A percentile compares a stretch with the other conserved stretches of the same genome.
These are phyloP conservation scores for Upupa epops DNA, from an alignment of 2,113 vertebrate genomes.

Conservation along the genomic window DNA sequence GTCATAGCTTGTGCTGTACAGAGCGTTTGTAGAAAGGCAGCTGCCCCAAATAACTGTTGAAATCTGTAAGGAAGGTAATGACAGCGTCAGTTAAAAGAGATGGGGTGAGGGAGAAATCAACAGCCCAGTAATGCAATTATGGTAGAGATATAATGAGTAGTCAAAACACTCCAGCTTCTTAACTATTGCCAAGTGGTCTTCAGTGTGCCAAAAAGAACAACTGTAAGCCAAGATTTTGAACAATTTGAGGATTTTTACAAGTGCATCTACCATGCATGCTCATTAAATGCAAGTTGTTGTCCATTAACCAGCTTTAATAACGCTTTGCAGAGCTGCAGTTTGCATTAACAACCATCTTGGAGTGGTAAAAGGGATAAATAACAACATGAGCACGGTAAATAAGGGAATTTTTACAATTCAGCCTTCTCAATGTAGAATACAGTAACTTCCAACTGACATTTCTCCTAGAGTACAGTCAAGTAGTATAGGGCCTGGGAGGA, in stretches of 20 bases:
- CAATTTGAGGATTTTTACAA: background rate
- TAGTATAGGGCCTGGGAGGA: background rate
- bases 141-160: background rate
- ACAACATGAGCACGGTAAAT: background rate
- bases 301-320: background rate
- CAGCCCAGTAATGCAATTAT: background rate
- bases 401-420: background rate
- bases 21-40: background rate
- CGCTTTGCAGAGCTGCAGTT: background rate
- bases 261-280: accelerated
- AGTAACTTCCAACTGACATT: background rate
- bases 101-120: background rate
- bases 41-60: background rate
- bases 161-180: background rate
- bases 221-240: background rate
- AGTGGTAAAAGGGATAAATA: background rate
- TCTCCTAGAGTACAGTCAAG: background rate
- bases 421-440: background rate
- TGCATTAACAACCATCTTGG: background rate
- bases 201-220: background rate
- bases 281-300: background rate
- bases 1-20: background rate
- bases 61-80: background rate
- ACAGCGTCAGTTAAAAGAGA: background rate
- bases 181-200: background rate